A percentile compares a stretch with the other conserved stretches of the same genome.
phyloP scores from a whole-genome alignment of 2,888 invertebrate genomes.

The Drosophila nigricruria region DNA sequence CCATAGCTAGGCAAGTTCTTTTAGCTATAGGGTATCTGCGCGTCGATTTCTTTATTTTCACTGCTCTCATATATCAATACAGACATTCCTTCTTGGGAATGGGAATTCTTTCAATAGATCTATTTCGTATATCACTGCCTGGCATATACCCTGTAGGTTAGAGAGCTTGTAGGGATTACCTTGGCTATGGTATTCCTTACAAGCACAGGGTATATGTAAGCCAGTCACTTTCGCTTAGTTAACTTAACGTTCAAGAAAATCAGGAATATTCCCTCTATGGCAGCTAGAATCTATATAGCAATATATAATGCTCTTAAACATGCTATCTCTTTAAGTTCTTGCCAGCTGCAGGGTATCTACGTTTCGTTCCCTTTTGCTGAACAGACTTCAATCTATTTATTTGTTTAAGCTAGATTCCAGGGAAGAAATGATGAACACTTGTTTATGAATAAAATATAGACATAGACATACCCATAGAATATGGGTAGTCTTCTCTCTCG shows the following conservation, averaged over 20 bases:
- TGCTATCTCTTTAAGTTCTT: neutral
- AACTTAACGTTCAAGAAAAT: neutral
- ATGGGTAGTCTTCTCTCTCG: neutral
- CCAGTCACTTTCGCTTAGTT: neutral
- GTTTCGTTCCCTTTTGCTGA: constrained; percentile 3
- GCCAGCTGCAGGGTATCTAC: neutral
- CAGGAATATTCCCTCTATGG: neutral
- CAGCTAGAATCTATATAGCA: neutral
- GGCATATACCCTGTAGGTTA: no score
- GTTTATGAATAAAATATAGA: neutral
- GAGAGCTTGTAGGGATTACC: no score
- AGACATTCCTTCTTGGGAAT: no score
- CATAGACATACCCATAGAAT: neutral
- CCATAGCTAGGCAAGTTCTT: no score
- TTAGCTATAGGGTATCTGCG: no score
- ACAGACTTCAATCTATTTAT: neutral
- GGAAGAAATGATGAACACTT: constrained; percentile 19
- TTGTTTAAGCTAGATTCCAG: constrained; percentile 2
- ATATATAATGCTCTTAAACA: neutral
- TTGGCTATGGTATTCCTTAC: no score
- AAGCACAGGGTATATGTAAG: neutral
- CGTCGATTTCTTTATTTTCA: no score
- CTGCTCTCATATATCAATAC: no score
- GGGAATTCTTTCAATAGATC: no score
- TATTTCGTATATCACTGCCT: no score